phyloP scores from a whole-genome alignment of 2,113 vertebrate genomes.

The Oryzias celebensis region DNA sequence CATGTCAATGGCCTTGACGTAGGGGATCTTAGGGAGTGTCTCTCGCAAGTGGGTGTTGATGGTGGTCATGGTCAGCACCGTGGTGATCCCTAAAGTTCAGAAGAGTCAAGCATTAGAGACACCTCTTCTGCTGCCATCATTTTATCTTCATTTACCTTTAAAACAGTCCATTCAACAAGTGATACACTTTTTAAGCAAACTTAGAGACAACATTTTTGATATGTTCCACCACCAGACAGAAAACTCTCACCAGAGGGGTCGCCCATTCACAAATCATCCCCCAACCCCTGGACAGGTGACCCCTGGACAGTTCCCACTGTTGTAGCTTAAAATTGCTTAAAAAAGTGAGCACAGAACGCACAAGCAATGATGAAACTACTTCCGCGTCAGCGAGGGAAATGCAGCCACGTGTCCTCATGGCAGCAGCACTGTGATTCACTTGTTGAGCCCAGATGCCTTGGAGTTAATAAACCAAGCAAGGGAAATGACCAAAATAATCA shows the following conservation, averaged over 20 bases:
- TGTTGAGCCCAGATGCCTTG: too few relatives aligned
- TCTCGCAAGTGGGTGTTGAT: conserved; percentile 98
- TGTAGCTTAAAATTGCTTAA: not conserved
- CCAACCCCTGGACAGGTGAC: too few relatives aligned
- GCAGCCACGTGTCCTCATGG: too few relatives aligned
- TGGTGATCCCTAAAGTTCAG: conserved; percentile 90
- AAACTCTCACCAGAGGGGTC: too few relatives aligned
- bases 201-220: not conserved
- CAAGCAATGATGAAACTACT: not conserved
- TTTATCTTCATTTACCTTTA: not conserved
- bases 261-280: too few relatives aligned
- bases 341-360: not conserved
- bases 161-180: not conserved
- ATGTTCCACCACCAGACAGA: too few relatives aligned
- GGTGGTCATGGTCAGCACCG: conserved; percentile 99
- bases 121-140: not conserved
- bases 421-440: too few relatives aligned
- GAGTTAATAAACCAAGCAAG: too few relatives aligned
- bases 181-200: not conserved
- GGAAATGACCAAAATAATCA: too few relatives aligned
- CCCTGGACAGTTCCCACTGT: too few relatives aligned
- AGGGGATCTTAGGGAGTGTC: conserved; percentile 98
- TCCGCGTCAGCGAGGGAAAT: too few relatives aligned
- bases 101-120: conserved; percentile 28
- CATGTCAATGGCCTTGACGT: conserved; percentile 99